Conservation (phyloP, 2,113 vertebrate genomes). For the Datnioides undecimradiatus region DNA sequence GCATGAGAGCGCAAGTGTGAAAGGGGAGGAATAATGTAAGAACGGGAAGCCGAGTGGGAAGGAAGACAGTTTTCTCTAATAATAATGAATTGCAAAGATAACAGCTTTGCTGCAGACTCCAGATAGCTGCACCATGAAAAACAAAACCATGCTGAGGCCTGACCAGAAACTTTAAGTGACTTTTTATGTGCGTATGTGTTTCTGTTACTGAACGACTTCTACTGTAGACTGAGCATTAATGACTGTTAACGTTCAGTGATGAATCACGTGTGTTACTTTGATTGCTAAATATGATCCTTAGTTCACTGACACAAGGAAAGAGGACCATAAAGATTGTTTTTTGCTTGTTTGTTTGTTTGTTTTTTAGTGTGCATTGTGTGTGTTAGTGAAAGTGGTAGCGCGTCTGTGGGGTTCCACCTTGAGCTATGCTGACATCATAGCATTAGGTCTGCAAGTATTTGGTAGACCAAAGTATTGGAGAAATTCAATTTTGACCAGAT, state of each 20-base stretch:
- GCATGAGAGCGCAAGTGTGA: slow-evolving; percentile 3
- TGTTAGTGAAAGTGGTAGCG: no score
- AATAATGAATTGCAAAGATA: slow-evolving; percentile 77
- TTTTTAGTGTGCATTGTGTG: no score
- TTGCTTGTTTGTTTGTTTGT: no score
- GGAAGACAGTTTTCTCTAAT: slow-evolving; percentile 55
- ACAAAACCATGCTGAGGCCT: slow-evolving; percentile 27
- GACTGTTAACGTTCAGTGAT: background rate
- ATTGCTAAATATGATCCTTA: background rate
- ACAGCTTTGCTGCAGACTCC: slow-evolving; percentile 52
- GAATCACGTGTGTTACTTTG: background rate
- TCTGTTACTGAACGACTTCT: background rate
- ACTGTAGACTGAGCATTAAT: background rate
- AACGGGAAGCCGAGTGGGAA: slow-evolving; percentile 35
- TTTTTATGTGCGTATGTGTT: slow-evolving; percentile 1
- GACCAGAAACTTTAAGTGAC: slow-evolving; percentile 48
- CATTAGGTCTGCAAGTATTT: no score
- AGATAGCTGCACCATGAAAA: slow-evolving; percentile 62
- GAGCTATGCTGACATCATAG: no score
- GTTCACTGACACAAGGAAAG: no score
- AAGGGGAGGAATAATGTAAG: slow-evolving; percentile 27
- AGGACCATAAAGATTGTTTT: no score
- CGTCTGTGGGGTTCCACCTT: no score
- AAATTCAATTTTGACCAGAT: no score
- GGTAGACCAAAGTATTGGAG: no score